Evolutionary conservation across 2,113 vertebrate species (phyloP), one percentile per base, ranked within the genome.

Genomic region (Neodontobutis hainanensis): DNA sequence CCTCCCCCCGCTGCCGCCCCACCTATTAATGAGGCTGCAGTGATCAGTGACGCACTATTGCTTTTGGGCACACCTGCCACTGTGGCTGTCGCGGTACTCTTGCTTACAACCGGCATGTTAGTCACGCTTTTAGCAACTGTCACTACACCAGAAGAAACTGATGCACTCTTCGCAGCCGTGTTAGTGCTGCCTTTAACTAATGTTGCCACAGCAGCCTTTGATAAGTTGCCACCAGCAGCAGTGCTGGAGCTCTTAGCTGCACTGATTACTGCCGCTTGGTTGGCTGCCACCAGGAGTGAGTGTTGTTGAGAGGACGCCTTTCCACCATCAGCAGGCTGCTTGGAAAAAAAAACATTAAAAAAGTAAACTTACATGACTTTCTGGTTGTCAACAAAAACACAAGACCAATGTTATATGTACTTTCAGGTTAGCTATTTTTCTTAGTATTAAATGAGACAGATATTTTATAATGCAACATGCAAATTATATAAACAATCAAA

Each of bases 21-120:
- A 0, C 94, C 91, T 70, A 94, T 92, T 83, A 96, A 83, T 43
- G 96, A 95, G 0, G 94, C 86, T 57, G 94, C 87, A 11, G 77
- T 83, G 55, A 90, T 91, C 74, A 92, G 56, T n/a, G 92, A 87
- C 0, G 90, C 70, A 65, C 85, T 69, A 15, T 82, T 60, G 34
- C 79, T 90, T 78, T 93, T 94, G 59, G 89, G 70, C 6, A 77
- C 68, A 5, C 87, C 81, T 35, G 82, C 78, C 45, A 82, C 70
- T 1, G 85, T 49, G 4, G 85, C 87, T 2, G 51, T 70, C 0
- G 84, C 85, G 0, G 77, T 78, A 12, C 84, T 86, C 66, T 92
- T 94, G 73, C 90, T 81, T 69, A 92, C 61, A 32, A 91, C 88
- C 0, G 92, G 88, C 85, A 89, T 68, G 81, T 77, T 90, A 64